A percentile compares a stretch with the other conserved stretches of the same genome.
These are phyloP conservation scores for Ictalurus furcatus DNA, from an alignment of 2,113 vertebrate species.

Conservation along the genomic window DNA sequence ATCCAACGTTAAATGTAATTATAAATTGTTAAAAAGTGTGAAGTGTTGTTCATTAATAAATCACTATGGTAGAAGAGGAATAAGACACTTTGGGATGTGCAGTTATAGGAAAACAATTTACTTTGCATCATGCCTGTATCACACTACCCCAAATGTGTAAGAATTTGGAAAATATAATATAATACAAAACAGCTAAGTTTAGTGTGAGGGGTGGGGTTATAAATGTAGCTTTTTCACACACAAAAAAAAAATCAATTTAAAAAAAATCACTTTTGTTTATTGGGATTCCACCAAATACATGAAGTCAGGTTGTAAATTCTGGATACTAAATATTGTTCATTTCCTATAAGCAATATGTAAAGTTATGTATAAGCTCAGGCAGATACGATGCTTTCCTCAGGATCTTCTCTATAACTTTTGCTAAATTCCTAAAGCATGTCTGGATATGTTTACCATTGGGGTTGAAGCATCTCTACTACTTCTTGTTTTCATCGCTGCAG, in stretches of 20 bases:
- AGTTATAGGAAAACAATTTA: background rate
- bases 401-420: background rate
- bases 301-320: background rate
- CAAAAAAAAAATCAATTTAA: background rate
- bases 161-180: background rate
- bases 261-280: background rate
- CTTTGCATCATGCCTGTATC: background rate
- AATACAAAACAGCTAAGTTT: background rate
- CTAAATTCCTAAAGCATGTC: slow-evolving; percentile 31
- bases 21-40: background rate
- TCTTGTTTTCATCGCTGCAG: slow-evolving; percentile 6
- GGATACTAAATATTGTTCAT: background rate
- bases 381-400: background rate
- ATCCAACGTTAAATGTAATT: background rate
- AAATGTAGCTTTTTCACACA: too few species aligned
- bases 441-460: slow-evolving; percentile 21
- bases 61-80: background rate
- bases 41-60: background rate
- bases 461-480: background rate
- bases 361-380: slow-evolving; percentile 12
- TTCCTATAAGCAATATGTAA: background rate
- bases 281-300: too few species aligned
- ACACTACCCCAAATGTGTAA: background rate
- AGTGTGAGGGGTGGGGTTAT: background rate
- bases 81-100: background rate